Evolutionary conservation across 2,797 vertebrate species (phyloP).

Genomic region (Eulemur rubriventer): DNA sequence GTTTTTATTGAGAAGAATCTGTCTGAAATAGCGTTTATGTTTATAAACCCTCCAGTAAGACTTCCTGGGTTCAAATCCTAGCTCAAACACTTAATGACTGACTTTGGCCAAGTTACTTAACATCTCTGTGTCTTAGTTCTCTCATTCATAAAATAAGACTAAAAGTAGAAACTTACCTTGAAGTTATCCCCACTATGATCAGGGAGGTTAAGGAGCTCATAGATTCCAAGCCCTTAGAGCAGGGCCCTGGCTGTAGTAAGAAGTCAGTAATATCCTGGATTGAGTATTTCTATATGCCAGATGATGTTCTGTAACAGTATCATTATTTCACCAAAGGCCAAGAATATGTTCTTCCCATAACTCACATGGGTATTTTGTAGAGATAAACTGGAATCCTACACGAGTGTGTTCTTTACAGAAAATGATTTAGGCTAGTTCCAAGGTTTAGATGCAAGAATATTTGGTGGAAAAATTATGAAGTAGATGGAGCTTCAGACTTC

Average conservation of each 20-base stretch:
- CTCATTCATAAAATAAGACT: neutral
- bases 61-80: conserved; percentile 49
- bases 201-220: neutral
- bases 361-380: neutral
- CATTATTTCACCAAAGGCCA: neutral
- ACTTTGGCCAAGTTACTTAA: conserved; percentile 49
- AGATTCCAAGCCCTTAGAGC: neutral
- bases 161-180: neutral
- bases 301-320: neutral
- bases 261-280: neutral
- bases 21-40: neutral
- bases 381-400: neutral
- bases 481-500: neutral
- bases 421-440: neutral
- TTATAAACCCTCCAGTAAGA: neutral
- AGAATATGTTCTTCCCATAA: neutral
- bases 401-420: neutral
- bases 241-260: neutral
- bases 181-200: accelerated
- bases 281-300: neutral
- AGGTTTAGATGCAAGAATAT: neutral
- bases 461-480: neutral
- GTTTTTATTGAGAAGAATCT: neutral
- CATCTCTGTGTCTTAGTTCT: neutral
- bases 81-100: neutral